Evolutionary conservation across 2,113 vertebrate species (phyloP).

Genomic region (Seriola rivoliana): DNA sequence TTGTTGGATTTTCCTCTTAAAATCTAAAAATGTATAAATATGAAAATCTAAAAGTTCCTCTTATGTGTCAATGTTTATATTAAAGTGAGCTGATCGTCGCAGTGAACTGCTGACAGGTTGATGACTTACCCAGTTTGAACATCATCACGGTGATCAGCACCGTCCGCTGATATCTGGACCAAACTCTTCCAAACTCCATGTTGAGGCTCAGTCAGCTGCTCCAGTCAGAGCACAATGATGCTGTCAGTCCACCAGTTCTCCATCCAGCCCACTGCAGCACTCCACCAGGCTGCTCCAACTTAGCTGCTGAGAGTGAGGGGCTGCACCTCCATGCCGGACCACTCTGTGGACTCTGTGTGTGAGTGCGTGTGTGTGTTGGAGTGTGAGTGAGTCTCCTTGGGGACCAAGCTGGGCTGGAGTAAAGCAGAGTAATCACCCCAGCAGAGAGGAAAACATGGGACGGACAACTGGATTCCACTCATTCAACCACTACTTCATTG

Average conservation of each 20-base stretch:
- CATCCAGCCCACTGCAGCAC: constrained; percentile 42
- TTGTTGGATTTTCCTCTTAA: neutral
- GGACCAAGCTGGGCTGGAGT: constrained; percentile 64
- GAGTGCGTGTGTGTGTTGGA: constrained; percentile 37
- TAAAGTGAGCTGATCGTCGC: neutral
- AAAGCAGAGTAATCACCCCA: constrained; percentile 76
- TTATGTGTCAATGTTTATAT: neutral
- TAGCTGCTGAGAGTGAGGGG: constrained; percentile 24
- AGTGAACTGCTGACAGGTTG: neutral
- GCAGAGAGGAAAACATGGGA: constrained; percentile 72
- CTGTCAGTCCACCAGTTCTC: constrained; percentile 38
- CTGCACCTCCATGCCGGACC: constrained; percentile 51
- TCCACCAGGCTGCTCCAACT: constrained; percentile 40
- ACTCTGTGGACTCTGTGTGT: constrained; percentile 24
- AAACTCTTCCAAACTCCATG: constrained; percentile 80
- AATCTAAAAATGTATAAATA: too few species aligned
- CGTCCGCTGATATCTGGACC: constrained; percentile 69
- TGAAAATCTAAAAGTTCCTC: neutral
- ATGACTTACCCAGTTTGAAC: constrained; percentile 82
- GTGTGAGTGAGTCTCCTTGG: constrained; percentile 51
- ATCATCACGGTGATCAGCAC: constrained; percentile 80
- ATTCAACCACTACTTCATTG: neutral
- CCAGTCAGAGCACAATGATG: constrained; percentile 23
- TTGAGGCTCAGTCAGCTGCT: constrained; percentile 1
- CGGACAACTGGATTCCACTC: constrained; percentile 59